Conservation (phyloP, 2,888 invertebrate genomes). For the Agrilus biguttatus region DNA sequence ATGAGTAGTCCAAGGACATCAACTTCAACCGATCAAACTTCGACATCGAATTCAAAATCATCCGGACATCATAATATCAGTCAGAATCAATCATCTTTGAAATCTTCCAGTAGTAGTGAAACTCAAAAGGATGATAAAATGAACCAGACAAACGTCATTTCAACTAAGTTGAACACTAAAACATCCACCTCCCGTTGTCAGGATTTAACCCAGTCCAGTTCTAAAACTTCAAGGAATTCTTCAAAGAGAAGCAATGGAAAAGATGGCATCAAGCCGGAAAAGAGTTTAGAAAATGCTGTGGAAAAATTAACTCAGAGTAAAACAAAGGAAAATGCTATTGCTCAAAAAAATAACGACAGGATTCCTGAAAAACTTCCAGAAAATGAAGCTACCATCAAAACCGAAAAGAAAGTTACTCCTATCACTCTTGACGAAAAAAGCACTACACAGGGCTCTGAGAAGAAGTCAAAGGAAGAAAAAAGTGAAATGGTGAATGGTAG, state of each 20-base stretch:
- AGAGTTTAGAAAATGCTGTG: conserved; percentile 26
- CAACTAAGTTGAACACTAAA: conserved; percentile 1
- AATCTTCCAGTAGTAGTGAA: conserved; percentile 1
- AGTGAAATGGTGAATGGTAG: conserved; percentile 4
- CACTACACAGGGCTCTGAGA: too few relatives aligned
- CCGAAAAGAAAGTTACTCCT: not conserved
- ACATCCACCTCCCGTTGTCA: not conserved
- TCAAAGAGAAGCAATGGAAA: conserved; percentile 10
- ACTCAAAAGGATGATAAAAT: conserved; percentile 1
- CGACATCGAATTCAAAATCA: too few relatives aligned
- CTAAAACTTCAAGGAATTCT: conserved; percentile 1
- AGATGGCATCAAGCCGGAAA: conserved; percentile 20
- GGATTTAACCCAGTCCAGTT: too few relatives aligned
- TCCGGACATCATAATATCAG: too few relatives aligned
- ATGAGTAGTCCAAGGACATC: too few relatives aligned
- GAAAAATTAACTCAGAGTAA: conserved; percentile 27
- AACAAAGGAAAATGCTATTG: conserved; percentile 16
- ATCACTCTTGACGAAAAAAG: not conserved
- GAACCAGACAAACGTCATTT: too few relatives aligned
- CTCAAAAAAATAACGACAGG: conserved; percentile 1
- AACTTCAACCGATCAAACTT: too few relatives aligned
- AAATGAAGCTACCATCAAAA: not conserved
- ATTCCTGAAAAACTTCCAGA: not conserved
- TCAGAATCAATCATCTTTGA: too few relatives aligned
- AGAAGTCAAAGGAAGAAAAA: not conserved